Conservation (phyloP, 2,113 vertebrate species). For the Pundamilia nyererei region DNA sequence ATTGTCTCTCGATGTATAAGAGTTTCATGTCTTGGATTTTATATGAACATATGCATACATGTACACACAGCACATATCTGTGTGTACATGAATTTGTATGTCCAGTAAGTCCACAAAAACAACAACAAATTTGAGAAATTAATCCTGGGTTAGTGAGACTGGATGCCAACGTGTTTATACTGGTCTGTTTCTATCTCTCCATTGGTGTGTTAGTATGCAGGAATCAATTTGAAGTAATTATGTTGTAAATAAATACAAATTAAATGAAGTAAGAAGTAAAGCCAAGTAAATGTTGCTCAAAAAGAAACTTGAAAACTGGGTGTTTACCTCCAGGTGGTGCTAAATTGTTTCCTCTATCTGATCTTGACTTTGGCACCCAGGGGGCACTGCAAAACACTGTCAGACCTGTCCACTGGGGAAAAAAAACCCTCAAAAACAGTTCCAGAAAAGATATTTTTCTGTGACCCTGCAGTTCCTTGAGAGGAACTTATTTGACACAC, state of each 20-base stretch:
- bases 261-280: background rate
- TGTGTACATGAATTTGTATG: background rate
- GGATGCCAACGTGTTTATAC: fast-evolving
- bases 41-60: background rate
- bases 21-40: background rate
- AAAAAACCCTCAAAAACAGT: fast-evolving
- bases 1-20: background rate
- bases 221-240: background rate
- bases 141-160: background rate
- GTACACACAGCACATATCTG: background rate
- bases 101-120: background rate
- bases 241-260: background rate
- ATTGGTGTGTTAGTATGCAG: background rate
- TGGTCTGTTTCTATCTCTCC: background rate
- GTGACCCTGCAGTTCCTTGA: background rate
- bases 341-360: background rate
- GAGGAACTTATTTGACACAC: background rate
- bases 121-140: background rate
- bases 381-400: background rate
- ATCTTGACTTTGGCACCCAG: background rate
- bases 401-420: background rate
- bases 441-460: background rate
- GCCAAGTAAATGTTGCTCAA: background rate
- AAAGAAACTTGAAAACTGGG: background rate
- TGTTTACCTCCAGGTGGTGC: background rate